Evolutionary conservation across 2,797 vertebrate species (phyloP).

Genomic region (Micromesistius poutassou): DNA sequence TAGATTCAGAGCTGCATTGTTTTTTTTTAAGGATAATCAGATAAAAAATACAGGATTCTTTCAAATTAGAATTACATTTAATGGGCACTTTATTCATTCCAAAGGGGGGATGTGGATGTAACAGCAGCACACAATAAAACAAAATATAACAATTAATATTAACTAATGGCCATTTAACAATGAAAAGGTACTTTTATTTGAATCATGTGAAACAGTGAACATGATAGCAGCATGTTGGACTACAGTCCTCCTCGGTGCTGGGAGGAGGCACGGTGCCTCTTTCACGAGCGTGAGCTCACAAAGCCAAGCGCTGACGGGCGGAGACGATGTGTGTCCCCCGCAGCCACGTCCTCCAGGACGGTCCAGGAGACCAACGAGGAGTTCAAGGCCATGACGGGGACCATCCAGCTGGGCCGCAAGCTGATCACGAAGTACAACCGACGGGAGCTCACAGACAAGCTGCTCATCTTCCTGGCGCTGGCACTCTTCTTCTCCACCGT

Average conservation of each 20-base stretch:
- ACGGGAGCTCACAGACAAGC: slow-evolving; percentile 91
- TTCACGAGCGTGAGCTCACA: too few species aligned
- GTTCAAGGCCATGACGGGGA: slow-evolving; percentile 96
- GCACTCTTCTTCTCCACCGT: slow-evolving; percentile 93
- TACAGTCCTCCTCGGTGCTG: too few species aligned
- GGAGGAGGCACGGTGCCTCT: neutral
- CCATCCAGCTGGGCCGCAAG: slow-evolving; percentile 91
- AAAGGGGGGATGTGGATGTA: neutral
- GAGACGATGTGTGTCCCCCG: slow-evolving; percentile 4
- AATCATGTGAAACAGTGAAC: neutral
- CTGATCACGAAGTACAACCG: slow-evolving; percentile 98
- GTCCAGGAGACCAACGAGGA: slow-evolving; percentile 94
- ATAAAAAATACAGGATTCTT: too few species aligned
- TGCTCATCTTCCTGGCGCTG: slow-evolving; percentile 92
- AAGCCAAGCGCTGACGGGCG: neutral
- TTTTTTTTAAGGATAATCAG: too few species aligned
- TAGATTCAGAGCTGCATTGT: neutral
- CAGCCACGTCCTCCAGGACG: slow-evolving; percentile 88
- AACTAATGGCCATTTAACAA: neutral
- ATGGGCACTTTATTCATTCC: too few species aligned
- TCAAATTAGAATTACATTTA: too few species aligned
- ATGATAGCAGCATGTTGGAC: neutral
- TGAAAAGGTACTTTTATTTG: neutral
- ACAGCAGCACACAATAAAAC: neutral
- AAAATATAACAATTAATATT: neutral